phyloP scores from a whole-genome alignment of 1,140 invertebrate genomes.

The Hylyphantes graminicola region DNA sequence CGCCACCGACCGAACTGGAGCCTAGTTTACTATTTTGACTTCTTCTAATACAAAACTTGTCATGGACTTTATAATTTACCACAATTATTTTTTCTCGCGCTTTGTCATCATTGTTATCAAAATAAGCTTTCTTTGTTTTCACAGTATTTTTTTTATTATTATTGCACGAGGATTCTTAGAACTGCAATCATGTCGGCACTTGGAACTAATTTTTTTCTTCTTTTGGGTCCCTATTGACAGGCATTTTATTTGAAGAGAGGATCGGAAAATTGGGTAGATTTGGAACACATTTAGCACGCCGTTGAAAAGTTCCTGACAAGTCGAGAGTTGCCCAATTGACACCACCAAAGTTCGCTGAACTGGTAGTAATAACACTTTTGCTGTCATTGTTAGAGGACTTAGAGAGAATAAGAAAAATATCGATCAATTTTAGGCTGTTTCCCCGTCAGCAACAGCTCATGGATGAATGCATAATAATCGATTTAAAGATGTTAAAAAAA shows the following conservation, averaged over 20 bases:
- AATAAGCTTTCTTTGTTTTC: conserved; percentile 1
- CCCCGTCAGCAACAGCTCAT: neutral
- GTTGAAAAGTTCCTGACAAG: conserved; percentile 45
- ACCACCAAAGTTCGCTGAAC: conserved; percentile 34
- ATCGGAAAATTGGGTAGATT: conserved; percentile 24
- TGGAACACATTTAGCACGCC: conserved; percentile 31
- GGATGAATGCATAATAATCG: neutral
- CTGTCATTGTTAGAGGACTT: neutral
- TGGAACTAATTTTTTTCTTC: neutral
- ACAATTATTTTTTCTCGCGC: no score
- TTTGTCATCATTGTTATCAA: neutral
- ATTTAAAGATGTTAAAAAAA: no score
- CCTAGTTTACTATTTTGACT: no score
- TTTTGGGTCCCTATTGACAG: conserved; percentile 18
- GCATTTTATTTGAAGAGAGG: conserved; percentile 6
- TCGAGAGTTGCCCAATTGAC: conserved; percentile 36
- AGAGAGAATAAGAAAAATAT: neutral
- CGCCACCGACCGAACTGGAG: no score
- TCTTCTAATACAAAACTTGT: no score
- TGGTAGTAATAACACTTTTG: neutral
- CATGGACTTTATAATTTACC: no score
- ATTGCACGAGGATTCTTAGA: neutral
- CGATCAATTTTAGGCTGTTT: neutral
- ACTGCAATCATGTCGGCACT: conserved; percentile 15
- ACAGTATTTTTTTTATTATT: neutral